These are phyloP conservation scores for Ricordea florida DNA, from an alignment of 92 coral and sea anemone species.

Conservation along the genomic window DNA sequence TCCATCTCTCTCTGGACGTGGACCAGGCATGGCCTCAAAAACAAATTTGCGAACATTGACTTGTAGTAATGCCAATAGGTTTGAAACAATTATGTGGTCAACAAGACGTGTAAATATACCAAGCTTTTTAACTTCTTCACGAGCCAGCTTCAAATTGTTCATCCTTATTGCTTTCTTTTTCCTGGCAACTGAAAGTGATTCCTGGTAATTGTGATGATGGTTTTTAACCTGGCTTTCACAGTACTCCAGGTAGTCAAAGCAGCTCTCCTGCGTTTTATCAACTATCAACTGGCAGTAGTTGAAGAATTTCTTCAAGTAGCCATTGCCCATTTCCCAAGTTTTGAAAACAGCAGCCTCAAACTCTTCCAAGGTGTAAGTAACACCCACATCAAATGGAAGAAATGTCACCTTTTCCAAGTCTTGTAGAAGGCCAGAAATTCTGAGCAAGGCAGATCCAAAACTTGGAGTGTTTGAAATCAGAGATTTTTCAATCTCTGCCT, in stretches of 20 bases:
- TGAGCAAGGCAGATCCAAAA: conserved; percentile 95
- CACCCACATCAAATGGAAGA: conserved; percentile 78
- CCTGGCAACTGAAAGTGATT: conserved; percentile 85
- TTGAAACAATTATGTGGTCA: conserved; percentile 83
- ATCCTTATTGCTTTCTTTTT: conserved; percentile 69
- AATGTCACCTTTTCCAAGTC: conserved; percentile 89
- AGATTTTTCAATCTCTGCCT: conserved; percentile 68
- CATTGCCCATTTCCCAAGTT: conserved; percentile 69
- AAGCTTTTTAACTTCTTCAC: conserved; percentile 76
- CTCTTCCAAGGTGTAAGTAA: conserved; percentile 76
- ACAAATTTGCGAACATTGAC: conserved; percentile 83
- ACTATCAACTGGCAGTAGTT: conserved; percentile 87
- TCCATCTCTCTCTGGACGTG: conserved; percentile 83
- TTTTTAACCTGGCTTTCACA: conserved; percentile 87
- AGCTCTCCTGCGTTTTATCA: conserved; percentile 90
- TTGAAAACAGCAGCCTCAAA: conserved; percentile 77
- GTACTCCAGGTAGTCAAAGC: conserved; percentile 92
- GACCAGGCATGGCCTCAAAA: conserved; percentile 73
- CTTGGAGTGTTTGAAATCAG: conserved; percentile 87
- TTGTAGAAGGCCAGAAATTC: conserved; percentile 80
- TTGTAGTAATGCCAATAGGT: conserved; percentile 78
- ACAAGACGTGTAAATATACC: conserved; percentile 81
- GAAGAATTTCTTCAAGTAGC: conserved; percentile 82
- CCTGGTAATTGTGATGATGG: conserved; percentile 79
- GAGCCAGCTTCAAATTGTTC: conserved; percentile 83